Conservation (phyloP, 2,888 invertebrate genomes). For the Lycocerus yunnanus region DNA sequence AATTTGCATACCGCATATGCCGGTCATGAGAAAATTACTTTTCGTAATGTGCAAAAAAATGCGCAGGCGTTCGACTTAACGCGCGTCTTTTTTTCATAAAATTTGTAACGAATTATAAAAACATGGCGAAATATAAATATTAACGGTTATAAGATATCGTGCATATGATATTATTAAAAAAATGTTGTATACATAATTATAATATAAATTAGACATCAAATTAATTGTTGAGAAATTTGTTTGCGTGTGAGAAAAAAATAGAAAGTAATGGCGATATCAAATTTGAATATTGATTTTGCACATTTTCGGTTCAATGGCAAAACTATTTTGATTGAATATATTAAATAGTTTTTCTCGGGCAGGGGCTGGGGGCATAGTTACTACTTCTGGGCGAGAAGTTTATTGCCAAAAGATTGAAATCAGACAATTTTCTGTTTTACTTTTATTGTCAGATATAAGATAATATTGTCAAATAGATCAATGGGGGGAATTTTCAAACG, state of each 20-base stretch:
- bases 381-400: no score
- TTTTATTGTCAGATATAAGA: no score
- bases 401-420: no score
- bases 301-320: not conserved
- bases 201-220: slow-evolving; percentile 2
- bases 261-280: not conserved
- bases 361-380: no score
- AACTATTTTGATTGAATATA: no score
- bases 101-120: not conserved
- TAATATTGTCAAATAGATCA: no score
- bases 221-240: slow-evolving; percentile 2
- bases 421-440: no score
- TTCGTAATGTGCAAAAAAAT: not conserved
- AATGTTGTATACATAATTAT: not conserved
- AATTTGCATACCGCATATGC: not conserved
- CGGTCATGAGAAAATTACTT: not conserved
- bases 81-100: not conserved
- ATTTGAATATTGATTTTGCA: not conserved
- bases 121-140: not conserved
- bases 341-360: no score
- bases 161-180: not conserved
- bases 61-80: not conserved
- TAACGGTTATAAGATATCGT: not conserved
- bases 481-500: no score
- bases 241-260: not conserved